These are phyloP conservation scores for Azorinus chamasolen DNA, from an alignment of 2,888 invertebrate species.

Conservation along the genomic window DNA sequence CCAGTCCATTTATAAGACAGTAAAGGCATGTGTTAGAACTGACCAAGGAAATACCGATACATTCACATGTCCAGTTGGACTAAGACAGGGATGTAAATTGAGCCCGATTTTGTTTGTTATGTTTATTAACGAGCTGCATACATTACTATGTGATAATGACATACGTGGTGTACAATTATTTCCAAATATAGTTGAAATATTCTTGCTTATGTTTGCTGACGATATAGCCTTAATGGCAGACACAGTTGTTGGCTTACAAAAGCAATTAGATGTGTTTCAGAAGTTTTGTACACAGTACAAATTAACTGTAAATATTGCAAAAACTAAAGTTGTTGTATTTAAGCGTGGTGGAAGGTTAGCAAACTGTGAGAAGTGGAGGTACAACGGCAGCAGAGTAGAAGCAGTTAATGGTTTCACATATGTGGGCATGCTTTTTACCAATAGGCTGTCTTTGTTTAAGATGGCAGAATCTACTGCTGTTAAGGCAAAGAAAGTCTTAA, in stretches of 20 bases:
- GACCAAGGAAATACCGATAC: constrained; percentile 4
- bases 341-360: constrained; percentile 8
- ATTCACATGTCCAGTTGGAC: constrained; percentile 14
- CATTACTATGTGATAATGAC: constrained; percentile 2
- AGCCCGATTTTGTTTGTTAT: constrained; percentile 19
- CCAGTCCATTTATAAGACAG: constrained; percentile 13
- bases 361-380: constrained; percentile 12
- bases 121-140: constrained; percentile 24
- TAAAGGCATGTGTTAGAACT: constrained; percentile 23
- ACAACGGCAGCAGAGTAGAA: not conserved
- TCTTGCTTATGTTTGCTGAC: constrained; percentile 29
- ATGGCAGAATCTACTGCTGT: not conserved
- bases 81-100: constrained; percentile 26
- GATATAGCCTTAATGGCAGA: constrained; percentile 22
- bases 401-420: constrained; percentile 2
- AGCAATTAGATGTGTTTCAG: constrained; percentile 28
- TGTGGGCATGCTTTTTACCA: constrained; percentile 3
- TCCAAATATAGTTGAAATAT: constrained; percentile 21
- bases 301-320: constrained; percentile 16
- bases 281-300: constrained; percentile 12
- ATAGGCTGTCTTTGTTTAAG: not conserved
- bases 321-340: constrained; percentile 29
- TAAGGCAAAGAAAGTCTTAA: constrained; percentile 2
- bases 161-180: constrained; percentile 24
- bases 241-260: constrained; percentile 27